A percentile compares a stretch with the other conserved stretches of the same genome.
phyloP scores from a whole-genome alignment of 2,888 invertebrate species.

The Lysandra coridon region DNA sequence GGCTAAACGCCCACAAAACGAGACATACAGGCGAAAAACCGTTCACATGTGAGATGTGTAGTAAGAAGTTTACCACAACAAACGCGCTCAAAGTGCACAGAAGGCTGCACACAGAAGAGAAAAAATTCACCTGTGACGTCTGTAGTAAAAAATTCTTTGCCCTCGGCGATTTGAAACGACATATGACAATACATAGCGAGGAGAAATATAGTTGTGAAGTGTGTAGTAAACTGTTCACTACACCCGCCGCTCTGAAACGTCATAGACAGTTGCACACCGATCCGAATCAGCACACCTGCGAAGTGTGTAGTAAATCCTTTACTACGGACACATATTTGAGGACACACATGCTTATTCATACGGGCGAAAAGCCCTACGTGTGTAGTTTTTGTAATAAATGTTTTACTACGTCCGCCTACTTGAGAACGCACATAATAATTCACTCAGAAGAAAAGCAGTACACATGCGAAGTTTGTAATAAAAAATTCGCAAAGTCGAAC shows the following conservation, averaged over 20 bases:
- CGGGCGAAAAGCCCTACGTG: neutral
- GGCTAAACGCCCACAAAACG: neutral
- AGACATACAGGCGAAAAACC: slow-evolving; percentile 6
- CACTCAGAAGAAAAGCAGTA: neutral
- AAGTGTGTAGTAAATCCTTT: neutral
- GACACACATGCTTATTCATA: neutral
- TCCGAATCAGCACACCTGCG: slow-evolving; percentile 1
- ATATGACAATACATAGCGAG: neutral
- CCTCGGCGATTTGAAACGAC: neutral
- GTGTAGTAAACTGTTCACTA: neutral
- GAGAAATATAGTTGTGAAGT: neutral
- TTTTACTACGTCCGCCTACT: neutral
- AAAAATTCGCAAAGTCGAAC: neutral
- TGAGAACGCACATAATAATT: neutral
- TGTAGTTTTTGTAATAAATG: neutral
- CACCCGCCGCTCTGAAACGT: neutral
- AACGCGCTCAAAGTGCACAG: neutral
- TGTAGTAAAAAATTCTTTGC: neutral
- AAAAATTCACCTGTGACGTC: neutral
- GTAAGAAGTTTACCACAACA: neutral
- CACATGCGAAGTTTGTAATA: neutral
- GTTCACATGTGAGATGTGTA: neutral
- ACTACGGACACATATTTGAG: neutral
- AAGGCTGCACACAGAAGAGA: neutral
- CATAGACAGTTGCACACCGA: neutral